Evolutionary conservation across 2,797 vertebrate genomes (phyloP), one percentile per base, ranked within the genome.

Genomic region (Propithecus deckenii): DNA sequence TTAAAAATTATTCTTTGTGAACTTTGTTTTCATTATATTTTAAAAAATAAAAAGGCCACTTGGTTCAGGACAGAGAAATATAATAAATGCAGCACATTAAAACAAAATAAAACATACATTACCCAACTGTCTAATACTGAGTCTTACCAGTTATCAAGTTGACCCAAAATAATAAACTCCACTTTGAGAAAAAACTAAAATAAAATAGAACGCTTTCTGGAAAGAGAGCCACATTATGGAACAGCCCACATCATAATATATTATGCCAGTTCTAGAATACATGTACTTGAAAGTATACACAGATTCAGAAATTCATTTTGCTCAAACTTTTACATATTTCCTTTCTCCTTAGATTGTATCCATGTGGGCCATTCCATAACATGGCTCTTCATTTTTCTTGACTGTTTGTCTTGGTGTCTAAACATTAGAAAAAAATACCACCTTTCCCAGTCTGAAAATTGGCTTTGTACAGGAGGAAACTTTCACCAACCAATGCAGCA

Each of bases 1-100:
- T 96, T 90, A 96, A 97, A 98, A 98, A 97, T 96, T 63, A 78
- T 76, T 91, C 96, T 95, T 98, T 98, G 96, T 98, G 90, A 86
- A 86, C 80, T 86, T 95, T 95, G 85, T 96, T 98, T 98, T 94
- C 90, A 94, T 96, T 96, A 89, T 69, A 95, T 88, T 97, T 98
- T 97, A 95, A 98, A 98, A 97, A 98, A 97, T 96, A 94, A 96
- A 97, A 97, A 86, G 78, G 41, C 80, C 81, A 90, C 89, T 97
- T 89, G 85, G 94, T 97, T 96, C 94, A 97, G 81, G 92, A 97
- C 78, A 96, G 89, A 96, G 63, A n/a, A 87, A 52, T 90, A 92
- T 96, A 97, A 92, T 97, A 97, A 97, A 95, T 95, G 94, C 59
- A 91, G 93, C 74, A 96, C 89, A 95, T 91, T 96, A 96, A 97